A percentile compares a stretch with the other conserved stretches of the same genome.
phyloP scores from a whole-genome alignment of 2,113 vertebrate genomes.

The Colossoma macropomum region DNA sequence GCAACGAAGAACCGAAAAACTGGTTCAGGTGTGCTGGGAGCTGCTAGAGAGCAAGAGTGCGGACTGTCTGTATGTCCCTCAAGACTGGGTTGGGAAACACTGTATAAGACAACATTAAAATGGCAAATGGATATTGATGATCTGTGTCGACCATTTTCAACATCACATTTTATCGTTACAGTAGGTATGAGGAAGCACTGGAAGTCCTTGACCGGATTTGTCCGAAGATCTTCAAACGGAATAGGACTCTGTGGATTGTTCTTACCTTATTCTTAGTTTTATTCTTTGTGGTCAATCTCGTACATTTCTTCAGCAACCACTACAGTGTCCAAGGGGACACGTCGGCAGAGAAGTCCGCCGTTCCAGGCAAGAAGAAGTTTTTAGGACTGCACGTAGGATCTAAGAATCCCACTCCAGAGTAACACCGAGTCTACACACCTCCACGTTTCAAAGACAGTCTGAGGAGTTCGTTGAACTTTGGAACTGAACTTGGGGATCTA shows the following conservation, averaged over 20 bases:
- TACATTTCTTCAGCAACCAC: slow-evolving; percentile 72
- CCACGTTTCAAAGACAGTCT: neutral
- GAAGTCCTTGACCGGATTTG: slow-evolving; percentile 67
- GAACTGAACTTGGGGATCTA: slow-evolving; percentile 3
- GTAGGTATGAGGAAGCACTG: slow-evolving; percentile 73
- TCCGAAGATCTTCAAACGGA: slow-evolving; percentile 70
- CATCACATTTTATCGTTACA: slow-evolving; percentile 45
- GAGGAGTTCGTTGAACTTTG: slow-evolving; percentile 61
- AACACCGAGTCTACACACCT: slow-evolving; percentile 21
- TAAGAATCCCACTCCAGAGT: slow-evolving; percentile 60
- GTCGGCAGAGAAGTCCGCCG: slow-evolving; percentile 56
- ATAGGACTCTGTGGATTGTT: slow-evolving; percentile 69
- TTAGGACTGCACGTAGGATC: slow-evolving; percentile 62
- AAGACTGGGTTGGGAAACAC: neutral
- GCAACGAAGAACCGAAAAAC: neutral
- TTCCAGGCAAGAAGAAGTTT: slow-evolving; percentile 57
- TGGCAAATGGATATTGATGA: neutral
- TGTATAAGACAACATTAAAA: neutral
- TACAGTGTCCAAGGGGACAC: slow-evolving; percentile 69
- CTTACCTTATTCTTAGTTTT: slow-evolving; percentile 69
- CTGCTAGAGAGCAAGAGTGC: neutral
- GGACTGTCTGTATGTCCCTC: neutral
- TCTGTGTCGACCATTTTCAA: neutral
- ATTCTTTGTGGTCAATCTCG: slow-evolving; percentile 74
- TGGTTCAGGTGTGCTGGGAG: neutral